These are phyloP conservation scores for Sitta europaea DNA, from an alignment of 2,113 vertebrate species.

Conservation along the genomic window DNA sequence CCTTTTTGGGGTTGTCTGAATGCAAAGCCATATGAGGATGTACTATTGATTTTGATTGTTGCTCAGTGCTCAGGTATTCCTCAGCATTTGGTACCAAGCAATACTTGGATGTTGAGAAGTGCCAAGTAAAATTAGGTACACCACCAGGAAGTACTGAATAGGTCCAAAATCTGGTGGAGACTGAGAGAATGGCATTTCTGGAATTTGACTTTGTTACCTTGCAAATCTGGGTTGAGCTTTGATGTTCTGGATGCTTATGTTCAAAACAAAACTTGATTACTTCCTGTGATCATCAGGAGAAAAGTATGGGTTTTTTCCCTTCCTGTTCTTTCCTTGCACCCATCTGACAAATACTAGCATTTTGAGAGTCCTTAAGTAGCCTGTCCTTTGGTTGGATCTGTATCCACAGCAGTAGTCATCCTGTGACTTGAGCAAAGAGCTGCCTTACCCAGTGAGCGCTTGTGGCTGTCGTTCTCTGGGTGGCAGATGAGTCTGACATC, in stretches of 20 bases:
- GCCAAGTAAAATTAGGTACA: neutral
- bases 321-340: neutral
- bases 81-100: neutral
- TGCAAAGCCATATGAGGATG: neutral
- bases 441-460: slow-evolving; percentile 75
- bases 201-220: neutral
- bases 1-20: neutral
- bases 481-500: slow-evolving; percentile 84
- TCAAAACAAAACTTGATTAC: neutral
- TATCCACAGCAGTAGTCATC: neutral
- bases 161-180: neutral
- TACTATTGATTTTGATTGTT: neutral
- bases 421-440: neutral
- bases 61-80: neutral
- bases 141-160: neutral
- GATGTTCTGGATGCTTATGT: neutral
- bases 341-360: neutral
- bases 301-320: neutral
- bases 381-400: neutral
- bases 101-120: neutral
- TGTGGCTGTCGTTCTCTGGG: slow-evolving; percentile 67
- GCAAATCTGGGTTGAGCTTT: neutral
- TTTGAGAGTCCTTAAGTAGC: neutral
- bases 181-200: neutral
- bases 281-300: neutral